Evolutionary conservation across 37 sponge, comb jelly and placozoan species (phyloP), one percentile per base, ranked within the genome.

Genomic region (Geodia barretti): DNA sequence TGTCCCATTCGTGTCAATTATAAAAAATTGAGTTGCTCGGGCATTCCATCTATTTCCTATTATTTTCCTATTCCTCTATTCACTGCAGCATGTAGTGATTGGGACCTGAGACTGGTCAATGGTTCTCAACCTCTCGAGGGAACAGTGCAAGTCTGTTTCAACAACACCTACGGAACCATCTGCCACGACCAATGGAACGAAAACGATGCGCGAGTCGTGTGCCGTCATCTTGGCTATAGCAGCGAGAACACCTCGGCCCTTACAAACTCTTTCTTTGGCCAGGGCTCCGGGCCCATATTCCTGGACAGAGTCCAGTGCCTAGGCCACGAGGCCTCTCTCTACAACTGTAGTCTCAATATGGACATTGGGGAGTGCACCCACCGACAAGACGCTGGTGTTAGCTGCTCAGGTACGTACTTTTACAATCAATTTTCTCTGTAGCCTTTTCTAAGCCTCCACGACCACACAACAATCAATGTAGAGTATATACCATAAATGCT

Each of bases 161-260:
- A 81, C 64, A 81, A 81, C 70, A 70, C 81, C 17, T 81, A 70
- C 63, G 81, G 81, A 37, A 72, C 81, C 25, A 24, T 81, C 30
- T 81, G 81, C 38, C 36, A 39, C 26, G 70, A 60, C 35, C 21
- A 21, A 4, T 81, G 70, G 30, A 31, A 60, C 25, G 40, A 2
- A 5, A 26, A 3, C 39, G 81, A 81, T 72, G 64, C 64, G 34
- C 63, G 61, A 62, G 81, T 81, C 5, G 72, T 65, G 33, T 81
- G 81, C 29, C 11, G 61, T 21, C 81, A 72, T 24, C 60, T 81
- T 32, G 60, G 24, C 7, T 47, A 17, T 14, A 47, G 54, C 14
- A 47, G 14, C 14, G 54, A 47, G 14, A 47, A 47, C 14, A 14
- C 54, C 7, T 47, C 54, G 14, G 54, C 14, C 14, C n/a, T n/a